A percentile compares a stretch with the other conserved stretches of the same genome.
Conservation (phyloP, 2,113 vertebrate species). For the Malurus alboscapulatus region DNA sequence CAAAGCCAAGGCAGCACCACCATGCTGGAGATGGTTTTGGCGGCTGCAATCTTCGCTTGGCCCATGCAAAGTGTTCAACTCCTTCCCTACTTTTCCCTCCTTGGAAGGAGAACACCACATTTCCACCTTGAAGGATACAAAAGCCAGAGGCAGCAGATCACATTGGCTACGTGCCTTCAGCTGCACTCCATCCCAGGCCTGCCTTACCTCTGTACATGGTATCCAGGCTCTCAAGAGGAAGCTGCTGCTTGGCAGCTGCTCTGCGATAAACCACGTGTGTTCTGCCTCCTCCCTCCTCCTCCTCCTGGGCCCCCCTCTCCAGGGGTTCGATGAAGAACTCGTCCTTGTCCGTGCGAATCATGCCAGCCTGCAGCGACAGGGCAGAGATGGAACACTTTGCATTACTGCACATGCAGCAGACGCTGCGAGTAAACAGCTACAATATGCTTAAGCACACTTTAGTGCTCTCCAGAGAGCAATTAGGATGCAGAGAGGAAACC, state of each 20-base stretch:
- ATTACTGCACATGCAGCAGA: conserved; percentile 34
- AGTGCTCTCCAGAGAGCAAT: conserved; percentile 59
- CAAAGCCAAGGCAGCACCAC: neutral
- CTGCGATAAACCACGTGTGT: conserved; percentile 91
- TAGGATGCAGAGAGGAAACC: conserved; percentile 57
- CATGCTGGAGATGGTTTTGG: neutral
- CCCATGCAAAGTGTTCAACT: neutral
- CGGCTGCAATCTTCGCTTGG: neutral
- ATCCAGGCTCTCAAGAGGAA: conserved; percentile 56
- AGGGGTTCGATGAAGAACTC: conserved; percentile 98
- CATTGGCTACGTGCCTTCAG: neutral
- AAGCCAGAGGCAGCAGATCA: neutral
- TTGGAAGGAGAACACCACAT: neutral
- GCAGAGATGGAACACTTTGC: conserved; percentile 45
- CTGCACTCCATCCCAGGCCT: neutral
- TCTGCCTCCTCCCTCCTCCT: conserved; percentile 79
- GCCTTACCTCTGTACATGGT: conserved; percentile 85
- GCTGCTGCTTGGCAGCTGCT: conserved; percentile 77
- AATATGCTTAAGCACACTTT: conserved; percentile 71
- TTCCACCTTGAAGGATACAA: neutral
- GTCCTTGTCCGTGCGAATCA: conserved; percentile 93
- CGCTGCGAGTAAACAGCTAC: conserved; percentile 39
- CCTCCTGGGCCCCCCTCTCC: conserved; percentile 78
- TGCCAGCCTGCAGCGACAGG: conserved; percentile 85
- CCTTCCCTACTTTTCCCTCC: neutral